Base-by-base conservation (phyloP, 2,113 vertebrate genomes). In the Eurypyga helias region DNA sequence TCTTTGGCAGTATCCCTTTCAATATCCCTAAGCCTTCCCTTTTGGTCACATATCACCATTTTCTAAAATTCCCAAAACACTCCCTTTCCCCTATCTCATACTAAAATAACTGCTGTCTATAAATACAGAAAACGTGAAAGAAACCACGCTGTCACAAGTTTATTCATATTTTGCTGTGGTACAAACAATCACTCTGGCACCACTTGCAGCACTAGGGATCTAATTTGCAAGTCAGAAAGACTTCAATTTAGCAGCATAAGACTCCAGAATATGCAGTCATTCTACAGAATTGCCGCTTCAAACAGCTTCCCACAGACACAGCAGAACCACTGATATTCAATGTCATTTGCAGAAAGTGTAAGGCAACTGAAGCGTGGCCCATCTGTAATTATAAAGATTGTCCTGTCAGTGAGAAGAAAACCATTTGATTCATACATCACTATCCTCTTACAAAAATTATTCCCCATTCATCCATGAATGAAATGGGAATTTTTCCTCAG, bases 361-460 rank as follows among this genome's bases (percentile, higher is more conserved):
- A 72, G 93, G 46, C 73, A 91, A 71, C 64, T 93, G 83, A 95
- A 87, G 80, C 90, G 92, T 43, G 41, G 69, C 76, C 38, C 79
- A 79, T 92, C 81, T 67, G 54, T 90, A 97, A 97, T 97, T 93
- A 84, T n/a, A 96, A 92, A 96, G 84, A 81, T 73, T 54, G 48
- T 54, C 65, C 66, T 95, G 87, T 85, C 93, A 79, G 28, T 48
- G 75, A 90, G 80, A 97, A 97, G 84, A 96, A 95, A 93, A 94
- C 67, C 45, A 85, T 77, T 93, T 72, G 61, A 95, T 87, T 92
- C 72, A 71, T 89, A 79, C 51, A 70, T 26, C 67, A 79, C 38
- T 67, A 13, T 86, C 31, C 57, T 89, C 43, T 88, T 33, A 76
- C 14, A 64, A 87, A 89, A 92, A 82, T 78, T 54, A 36, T 38